Conservation (phyloP, 2,888 invertebrate species). For the Drosophila lutescens region DNA sequence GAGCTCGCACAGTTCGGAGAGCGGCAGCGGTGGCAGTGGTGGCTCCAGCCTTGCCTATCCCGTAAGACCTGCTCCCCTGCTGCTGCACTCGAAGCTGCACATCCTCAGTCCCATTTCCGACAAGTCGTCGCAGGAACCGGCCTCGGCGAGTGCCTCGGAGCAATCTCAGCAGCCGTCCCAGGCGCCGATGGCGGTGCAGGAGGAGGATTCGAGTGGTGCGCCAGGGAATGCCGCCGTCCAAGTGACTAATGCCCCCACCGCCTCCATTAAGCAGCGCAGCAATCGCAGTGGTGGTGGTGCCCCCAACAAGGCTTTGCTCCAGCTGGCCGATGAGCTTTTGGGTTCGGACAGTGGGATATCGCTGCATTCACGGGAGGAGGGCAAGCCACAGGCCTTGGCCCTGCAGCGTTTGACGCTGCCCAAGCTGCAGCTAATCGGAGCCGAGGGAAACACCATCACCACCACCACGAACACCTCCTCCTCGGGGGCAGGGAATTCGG, state of each 20-base stretch:
- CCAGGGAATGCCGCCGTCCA: conserved; percentile 1
- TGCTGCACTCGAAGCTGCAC: conserved; percentile 91
- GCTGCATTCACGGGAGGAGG: conserved; percentile 92
- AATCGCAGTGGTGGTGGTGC: conserved; percentile 69
- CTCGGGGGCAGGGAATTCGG: neutral
- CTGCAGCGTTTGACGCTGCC: conserved; percentile 86
- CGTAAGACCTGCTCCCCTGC: conserved; percentile 88
- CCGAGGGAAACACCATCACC: conserved; percentile 52
- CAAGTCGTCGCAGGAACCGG: conserved; percentile 94
- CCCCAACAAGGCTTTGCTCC: conserved; percentile 89
- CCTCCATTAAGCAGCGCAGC: conserved; percentile 37
- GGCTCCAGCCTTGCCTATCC: conserved; percentile 86
- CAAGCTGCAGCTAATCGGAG: conserved; percentile 83
- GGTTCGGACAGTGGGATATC: conserved; percentile 96
- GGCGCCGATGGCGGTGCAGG: conserved; percentile 36
- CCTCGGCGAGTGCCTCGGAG: conserved; percentile 86
- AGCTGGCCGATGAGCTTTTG: conserved; percentile 88
- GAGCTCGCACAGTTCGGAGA: conserved; percentile 93
- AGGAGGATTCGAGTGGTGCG: conserved; percentile 36
- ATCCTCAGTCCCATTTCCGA: conserved; percentile 95
- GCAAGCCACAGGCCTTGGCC: conserved; percentile 86
- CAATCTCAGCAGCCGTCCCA: conserved; percentile 89
- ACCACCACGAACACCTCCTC: neutral
- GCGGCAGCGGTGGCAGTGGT: conserved; percentile 84
- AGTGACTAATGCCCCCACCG: neutral